These are phyloP conservation scores for Osmerus eperlanus DNA, from an alignment of 2,113 vertebrate species.

Conservation along the genomic window DNA sequence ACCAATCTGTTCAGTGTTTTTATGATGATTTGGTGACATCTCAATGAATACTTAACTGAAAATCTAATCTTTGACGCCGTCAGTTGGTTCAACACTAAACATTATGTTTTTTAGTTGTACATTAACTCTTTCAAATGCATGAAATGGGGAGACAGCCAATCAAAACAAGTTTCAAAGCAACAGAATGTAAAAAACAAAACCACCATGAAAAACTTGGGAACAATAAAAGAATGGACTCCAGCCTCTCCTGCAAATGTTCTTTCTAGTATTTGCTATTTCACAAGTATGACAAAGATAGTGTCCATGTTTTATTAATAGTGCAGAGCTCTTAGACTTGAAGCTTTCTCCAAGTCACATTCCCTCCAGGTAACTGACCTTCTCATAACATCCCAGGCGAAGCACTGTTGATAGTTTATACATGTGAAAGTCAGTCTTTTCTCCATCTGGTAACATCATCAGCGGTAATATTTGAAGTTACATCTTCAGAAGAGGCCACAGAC, in stretches of 20 bases:
- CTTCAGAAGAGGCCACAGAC: too few species aligned
- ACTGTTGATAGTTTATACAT: not conserved
- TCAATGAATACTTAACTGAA: not conserved
- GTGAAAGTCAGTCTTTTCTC: not conserved
- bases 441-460: not conserved
- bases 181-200: not conserved
- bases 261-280: not conserved
- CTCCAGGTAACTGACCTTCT: conserved; percentile 6
- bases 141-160: not conserved
- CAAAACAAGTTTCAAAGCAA: not conserved
- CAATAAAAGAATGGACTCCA: not conserved
- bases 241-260: not conserved
- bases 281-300: not conserved
- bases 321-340: not conserved
- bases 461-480: too few species aligned
- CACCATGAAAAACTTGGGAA: not conserved
- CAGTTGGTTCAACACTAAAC: not conserved
- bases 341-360: not conserved
- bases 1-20: not conserved
- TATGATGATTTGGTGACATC: not conserved
- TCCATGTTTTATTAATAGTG: not conserved
- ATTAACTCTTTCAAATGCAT: not conserved
- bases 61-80: not conserved
- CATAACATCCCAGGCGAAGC: not conserved
- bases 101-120: not conserved